A percentile compares a stretch with the other conserved stretches of the same genome.
Evolutionary conservation across 1,140 invertebrate species (phyloP).

Genomic region (Tetramorium simillimum): DNA sequence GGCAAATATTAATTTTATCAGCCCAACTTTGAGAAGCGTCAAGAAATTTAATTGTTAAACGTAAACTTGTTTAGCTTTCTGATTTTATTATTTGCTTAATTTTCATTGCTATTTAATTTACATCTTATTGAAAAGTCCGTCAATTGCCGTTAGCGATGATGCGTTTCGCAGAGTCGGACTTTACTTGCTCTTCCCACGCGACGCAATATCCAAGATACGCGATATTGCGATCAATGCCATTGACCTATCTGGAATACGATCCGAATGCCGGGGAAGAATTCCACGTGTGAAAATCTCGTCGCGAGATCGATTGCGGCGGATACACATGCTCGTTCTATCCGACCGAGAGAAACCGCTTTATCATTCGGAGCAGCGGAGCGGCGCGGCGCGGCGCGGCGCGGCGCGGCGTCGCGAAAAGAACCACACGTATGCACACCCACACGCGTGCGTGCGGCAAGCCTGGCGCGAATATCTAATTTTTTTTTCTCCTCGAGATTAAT

Average conservation of each 20-base stretch:
- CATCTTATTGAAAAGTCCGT: not conserved
- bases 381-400: constrained; percentile 17
- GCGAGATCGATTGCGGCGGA: constrained; percentile 66
- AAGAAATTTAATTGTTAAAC: not conserved
- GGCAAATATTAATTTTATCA: not conserved
- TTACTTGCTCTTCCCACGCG: constrained; percentile 70
- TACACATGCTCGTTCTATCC: constrained; percentile 38
- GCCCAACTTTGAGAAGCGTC: not conserved
- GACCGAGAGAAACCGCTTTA: constrained; percentile 30
- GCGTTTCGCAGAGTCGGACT: constrained; percentile 33
- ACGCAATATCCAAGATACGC: constrained; percentile 63
- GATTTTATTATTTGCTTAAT: not conserved
- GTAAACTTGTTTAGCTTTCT: not conserved
- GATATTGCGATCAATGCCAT: constrained; percentile 72
- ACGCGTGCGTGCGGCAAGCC: not conserved
- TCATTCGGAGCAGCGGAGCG: too few relatives aligned
- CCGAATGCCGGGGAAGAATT: constrained; percentile 50
- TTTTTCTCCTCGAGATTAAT: constrained; percentile 40
- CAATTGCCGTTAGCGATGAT: not conserved
- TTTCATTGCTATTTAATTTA: not conserved
- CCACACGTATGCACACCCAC: not conserved
- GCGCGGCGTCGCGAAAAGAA: not conserved
- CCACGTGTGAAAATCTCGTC: constrained; percentile 67
- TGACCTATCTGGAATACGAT: constrained; percentile 73
- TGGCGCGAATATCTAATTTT: constrained; percentile 51